phyloP scores from a whole-genome alignment of 2,888 invertebrate genomes.

The Drosophila quinaria region DNA sequence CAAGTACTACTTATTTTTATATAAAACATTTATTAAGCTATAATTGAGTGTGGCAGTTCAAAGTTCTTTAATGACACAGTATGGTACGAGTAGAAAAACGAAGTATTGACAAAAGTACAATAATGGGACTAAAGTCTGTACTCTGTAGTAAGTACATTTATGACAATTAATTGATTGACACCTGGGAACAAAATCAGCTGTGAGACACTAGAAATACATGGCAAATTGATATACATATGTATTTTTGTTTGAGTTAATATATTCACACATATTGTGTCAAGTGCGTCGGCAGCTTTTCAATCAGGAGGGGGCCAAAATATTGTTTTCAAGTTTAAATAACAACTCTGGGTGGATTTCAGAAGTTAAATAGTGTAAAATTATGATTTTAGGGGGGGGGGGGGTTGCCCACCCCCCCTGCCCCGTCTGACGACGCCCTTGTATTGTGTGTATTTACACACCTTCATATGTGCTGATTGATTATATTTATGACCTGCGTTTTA shows the following conservation, averaged over 20 bases:
- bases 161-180: constrained; percentile 15
- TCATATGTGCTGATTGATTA: constrained; percentile 13
- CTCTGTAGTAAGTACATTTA: not conserved
- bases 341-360: too few relatives aligned
- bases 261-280: not conserved
- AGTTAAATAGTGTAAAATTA: too few relatives aligned
- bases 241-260: not conserved
- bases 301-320: too few relatives aligned
- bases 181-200: constrained; percentile 43
- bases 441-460: not conserved
- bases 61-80: constrained; percentile 14
- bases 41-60: constrained; percentile 33
- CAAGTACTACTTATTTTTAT: constrained; percentile 17
- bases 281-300: too few relatives aligned
- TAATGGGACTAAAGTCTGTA: not conserved
- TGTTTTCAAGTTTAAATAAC: too few relatives aligned
- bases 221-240: not conserved
- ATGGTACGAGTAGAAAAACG: not conserved
- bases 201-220: not conserved
- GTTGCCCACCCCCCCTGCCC: too few relatives aligned
- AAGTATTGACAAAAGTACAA: not conserved
- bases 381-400: too few relatives aligned
- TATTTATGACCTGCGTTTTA: constrained; percentile 17
- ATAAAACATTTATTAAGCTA: constrained; percentile 23
- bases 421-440: too few relatives aligned